A percentile compares a stretch with the other conserved stretches of the same genome.
phyloP scores from a whole-genome alignment of 1,140 invertebrate genomes.

The Notospermus geniculatus region DNA sequence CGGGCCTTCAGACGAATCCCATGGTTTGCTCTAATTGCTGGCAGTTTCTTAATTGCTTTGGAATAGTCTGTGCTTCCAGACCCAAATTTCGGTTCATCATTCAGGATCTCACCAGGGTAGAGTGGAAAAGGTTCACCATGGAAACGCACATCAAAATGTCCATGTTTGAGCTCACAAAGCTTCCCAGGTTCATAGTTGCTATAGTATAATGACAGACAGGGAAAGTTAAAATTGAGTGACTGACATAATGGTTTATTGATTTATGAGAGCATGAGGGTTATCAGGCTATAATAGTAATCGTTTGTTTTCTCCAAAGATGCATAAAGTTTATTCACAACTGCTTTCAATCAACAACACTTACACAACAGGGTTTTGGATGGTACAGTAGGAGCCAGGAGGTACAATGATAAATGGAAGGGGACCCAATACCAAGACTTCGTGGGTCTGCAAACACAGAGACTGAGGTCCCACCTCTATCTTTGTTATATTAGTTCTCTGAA shows the following conservation, averaged over 20 bases:
- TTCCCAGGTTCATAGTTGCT: slow-evolving; percentile 48
- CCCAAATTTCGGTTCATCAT: slow-evolving; percentile 28
- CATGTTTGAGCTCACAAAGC: slow-evolving; percentile 41
- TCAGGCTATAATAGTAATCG: too few species aligned
- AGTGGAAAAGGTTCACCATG: slow-evolving; percentile 57
- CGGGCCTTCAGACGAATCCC: slow-evolving; percentile 50
- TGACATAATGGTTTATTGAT: too few species aligned
- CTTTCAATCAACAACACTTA: slow-evolving; percentile 16
- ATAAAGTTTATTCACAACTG: too few species aligned
- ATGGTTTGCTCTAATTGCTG: slow-evolving; percentile 47
- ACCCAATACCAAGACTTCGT: slow-evolving; percentile 48
- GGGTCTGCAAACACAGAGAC: slow-evolving; percentile 52
- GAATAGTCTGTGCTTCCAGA: slow-evolving; percentile 20
- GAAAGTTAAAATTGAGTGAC: too few species aligned
- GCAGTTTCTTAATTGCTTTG: slow-evolving; percentile 40
- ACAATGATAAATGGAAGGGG: slow-evolving; percentile 54
- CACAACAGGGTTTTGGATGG: slow-evolving; percentile 55
- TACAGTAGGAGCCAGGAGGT: slow-evolving; percentile 55
- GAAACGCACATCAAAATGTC: slow-evolving; percentile 51
- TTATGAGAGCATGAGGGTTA: too few species aligned
- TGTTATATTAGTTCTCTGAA: slow-evolving; percentile 55
- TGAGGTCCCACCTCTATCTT: slow-evolving; percentile 56
- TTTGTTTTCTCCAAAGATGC: too few species aligned
- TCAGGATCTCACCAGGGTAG: slow-evolving; percentile 57
- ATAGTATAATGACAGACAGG: slow-evolving; percentile 14